Conservation (phyloP, 2,797 vertebrate species). For the Spinibarbus caldwelli region DNA sequence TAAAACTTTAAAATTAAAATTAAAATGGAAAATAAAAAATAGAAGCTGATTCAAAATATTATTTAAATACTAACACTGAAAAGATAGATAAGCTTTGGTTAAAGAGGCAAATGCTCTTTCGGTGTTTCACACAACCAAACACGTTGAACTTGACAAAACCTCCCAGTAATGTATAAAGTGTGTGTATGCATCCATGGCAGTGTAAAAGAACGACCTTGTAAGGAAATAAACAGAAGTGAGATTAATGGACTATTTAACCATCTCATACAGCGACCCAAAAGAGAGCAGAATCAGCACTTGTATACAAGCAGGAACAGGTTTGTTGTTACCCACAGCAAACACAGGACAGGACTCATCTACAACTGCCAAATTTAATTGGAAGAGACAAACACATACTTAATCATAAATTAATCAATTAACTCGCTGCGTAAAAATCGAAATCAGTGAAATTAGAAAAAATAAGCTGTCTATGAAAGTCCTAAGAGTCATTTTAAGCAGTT, state of each 20-base stretch:
- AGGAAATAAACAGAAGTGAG: slow-evolving; percentile 56
- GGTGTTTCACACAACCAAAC: neutral
- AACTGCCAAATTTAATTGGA: neutral
- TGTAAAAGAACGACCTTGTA: slow-evolving; percentile 66
- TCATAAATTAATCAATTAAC: neutral
- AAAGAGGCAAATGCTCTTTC: neutral
- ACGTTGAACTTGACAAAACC: neutral
- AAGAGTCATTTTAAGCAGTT: neutral
- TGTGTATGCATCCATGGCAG: slow-evolving; percentile 25
- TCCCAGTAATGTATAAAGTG: neutral
- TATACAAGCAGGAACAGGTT: neutral
- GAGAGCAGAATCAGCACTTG: slow-evolving; percentile 28
- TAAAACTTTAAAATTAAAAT: neutral
- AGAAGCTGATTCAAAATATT: neutral
- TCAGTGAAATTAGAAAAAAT: neutral
- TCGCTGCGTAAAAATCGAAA: neutral
- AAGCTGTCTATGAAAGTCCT: no score
- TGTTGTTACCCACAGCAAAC: neutral
- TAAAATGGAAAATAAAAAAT: neutral
- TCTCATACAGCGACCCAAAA: slow-evolving; percentile 28
- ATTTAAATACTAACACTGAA: neutral
- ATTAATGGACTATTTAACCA: slow-evolving; percentile 65
- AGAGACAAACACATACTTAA: neutral
- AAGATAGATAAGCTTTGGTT: neutral
- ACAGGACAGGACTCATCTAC: slow-evolving; percentile 2